These are phyloP conservation scores for Drosophila parabipectinata DNA, from an alignment of 1,140 invertebrate species.

Conservation along the genomic window DNA sequence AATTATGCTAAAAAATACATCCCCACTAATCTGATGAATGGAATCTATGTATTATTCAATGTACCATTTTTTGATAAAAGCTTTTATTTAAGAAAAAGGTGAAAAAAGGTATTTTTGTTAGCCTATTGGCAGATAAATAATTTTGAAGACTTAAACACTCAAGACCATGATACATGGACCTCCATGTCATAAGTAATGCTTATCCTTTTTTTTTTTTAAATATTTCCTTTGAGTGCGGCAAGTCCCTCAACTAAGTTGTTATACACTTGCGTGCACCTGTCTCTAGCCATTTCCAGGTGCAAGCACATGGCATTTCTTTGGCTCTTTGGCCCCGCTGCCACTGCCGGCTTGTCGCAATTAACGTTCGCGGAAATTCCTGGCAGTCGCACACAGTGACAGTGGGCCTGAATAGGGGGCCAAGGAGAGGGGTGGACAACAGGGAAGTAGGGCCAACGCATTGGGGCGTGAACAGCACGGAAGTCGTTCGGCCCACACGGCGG, in stretches of 20 bases:
- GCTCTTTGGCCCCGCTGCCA: constrained; percentile 35
- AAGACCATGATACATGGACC: neutral
- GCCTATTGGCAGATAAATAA: no score
- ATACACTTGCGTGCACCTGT: constrained; percentile 44
- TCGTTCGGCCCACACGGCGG: constrained; percentile 66
- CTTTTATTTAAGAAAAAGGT: neutral
- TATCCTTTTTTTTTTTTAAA: constrained; percentile 12
- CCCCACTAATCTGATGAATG: neutral
- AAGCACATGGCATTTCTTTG: constrained; percentile 66
- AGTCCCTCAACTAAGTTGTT: constrained; percentile 55
- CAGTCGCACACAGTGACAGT: constrained; percentile 26
- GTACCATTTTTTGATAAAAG: neutral
- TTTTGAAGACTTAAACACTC: neutral
- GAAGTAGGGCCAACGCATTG: constrained; percentile 47
- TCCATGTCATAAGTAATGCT: constrained; percentile 24
- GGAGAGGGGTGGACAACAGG: constrained; percentile 20
- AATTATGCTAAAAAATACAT: neutral
- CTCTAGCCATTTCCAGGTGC: constrained; percentile 37
- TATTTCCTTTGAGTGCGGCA: constrained; percentile 48
- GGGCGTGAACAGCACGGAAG: constrained; percentile 78
- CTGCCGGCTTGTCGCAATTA: constrained; percentile 79
- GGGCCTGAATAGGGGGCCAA: constrained; percentile 12
- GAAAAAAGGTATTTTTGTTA: no score
- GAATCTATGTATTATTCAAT: no score
- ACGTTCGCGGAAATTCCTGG: constrained; percentile 79